Conservation (phyloP, 2,113 vertebrate genomes). For the Salvelinus fontinalis region DNA sequence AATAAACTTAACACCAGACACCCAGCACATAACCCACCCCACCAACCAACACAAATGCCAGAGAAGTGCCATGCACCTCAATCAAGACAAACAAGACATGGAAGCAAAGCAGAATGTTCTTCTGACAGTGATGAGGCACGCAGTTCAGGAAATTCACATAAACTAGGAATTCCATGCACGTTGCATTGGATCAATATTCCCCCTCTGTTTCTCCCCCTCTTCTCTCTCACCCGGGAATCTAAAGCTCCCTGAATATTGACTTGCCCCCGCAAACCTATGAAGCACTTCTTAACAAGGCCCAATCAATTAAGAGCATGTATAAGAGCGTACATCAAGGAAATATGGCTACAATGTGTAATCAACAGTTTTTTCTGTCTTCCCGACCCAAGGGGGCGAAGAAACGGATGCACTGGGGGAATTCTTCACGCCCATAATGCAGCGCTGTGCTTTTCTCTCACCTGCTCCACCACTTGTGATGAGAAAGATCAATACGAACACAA, state of each 20-base stretch:
- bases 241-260: constrained; percentile 62
- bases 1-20: too few species aligned
- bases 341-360: constrained; percentile 55
- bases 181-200: constrained; percentile 65
- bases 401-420: neutral
- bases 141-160: constrained; percentile 65
- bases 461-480: neutral
- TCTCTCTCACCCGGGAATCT: constrained; percentile 46
- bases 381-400: neutral
- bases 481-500: too few species aligned
- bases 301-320: constrained; percentile 70
- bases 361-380: constrained; percentile 8
- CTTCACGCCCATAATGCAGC: neutral
- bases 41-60: neutral
- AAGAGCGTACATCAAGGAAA: constrained; percentile 60
- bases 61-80: constrained; percentile 35
- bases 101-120: neutral
- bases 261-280: constrained; percentile 35
- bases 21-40: too few species aligned
- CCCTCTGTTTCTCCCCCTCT: constrained; percentile 18
- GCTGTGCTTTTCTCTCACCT: neutral
- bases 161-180: constrained; percentile 60
- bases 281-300: constrained; percentile 61
- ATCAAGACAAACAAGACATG: constrained; percentile 56
- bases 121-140: constrained; percentile 58